These are phyloP conservation scores for Cavia aperea DNA, from an alignment of 2,113 vertebrate species.

Conservation along the genomic window DNA sequence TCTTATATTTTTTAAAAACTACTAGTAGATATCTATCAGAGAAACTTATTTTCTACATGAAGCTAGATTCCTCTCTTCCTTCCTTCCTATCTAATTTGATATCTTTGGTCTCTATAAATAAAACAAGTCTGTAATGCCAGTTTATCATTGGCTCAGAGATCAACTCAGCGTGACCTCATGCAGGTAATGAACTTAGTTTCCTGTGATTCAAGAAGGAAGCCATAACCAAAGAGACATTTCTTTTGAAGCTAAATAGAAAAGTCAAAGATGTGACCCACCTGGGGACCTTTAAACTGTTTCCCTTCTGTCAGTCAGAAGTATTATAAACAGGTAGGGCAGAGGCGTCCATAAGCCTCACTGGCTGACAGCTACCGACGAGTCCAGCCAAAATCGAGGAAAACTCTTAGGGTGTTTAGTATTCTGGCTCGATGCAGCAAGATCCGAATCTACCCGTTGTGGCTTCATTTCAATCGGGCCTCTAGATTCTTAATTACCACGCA, in stretches of 20 bases:
- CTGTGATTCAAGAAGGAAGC: slow-evolving; percentile 59
- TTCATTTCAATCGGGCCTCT: slow-evolving; percentile 63
- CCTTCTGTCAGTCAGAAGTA: not conserved
- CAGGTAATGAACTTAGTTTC: slow-evolving; percentile 64
- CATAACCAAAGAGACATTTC: not conserved
- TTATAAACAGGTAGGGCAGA: slow-evolving; percentile 19
- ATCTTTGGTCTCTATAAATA: slow-evolving; percentile 68
- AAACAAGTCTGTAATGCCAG: slow-evolving; percentile 18
- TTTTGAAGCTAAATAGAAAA: slow-evolving; percentile 13
- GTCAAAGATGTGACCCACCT: not conserved
- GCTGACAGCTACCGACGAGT: not conserved
- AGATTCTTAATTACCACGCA: slow-evolving; percentile 52
- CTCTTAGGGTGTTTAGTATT: slow-evolving; percentile 48
- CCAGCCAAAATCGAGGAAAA: slow-evolving; percentile 31
- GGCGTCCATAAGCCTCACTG: not conserved
- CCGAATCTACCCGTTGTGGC: slow-evolving; percentile 42
- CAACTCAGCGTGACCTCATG: slow-evolving; percentile 68
- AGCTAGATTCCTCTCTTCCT: slow-evolving; percentile 53
- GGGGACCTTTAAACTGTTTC: not conserved
- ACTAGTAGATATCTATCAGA: slow-evolving; percentile 56
- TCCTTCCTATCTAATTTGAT: slow-evolving; percentile 67
- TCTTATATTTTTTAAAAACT: slow-evolving; percentile 54
- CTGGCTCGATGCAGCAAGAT: slow-evolving; percentile 42
- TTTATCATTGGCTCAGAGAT: slow-evolving; percentile 64
- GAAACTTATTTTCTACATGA: slow-evolving; percentile 55